These are phyloP conservation scores for Mustelus asterias DNA, from an alignment of 2,113 vertebrate genomes.

Conservation along the genomic window DNA sequence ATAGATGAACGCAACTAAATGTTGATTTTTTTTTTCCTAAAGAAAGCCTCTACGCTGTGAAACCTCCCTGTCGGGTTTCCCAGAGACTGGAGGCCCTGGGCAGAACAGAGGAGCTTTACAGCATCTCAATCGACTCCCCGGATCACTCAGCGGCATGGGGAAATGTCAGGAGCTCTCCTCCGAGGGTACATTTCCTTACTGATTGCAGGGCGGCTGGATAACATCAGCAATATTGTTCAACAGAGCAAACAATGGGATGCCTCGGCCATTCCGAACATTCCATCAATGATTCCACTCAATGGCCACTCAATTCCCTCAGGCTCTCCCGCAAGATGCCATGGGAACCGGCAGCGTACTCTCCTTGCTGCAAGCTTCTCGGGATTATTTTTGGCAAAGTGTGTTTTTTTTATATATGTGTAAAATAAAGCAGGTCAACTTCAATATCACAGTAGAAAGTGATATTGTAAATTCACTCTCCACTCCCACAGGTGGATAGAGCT, in stretches of 20 bases:
- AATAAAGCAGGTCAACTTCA: no score
- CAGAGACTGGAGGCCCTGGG: background rate
- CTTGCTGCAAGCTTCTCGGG: background rate
- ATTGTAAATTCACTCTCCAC: no score
- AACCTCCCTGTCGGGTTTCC: background rate
- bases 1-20: background rate
- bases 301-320: background rate
- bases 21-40: background rate
- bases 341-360: background rate
- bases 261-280: background rate
- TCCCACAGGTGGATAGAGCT: no score
- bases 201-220: background rate
- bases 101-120: background rate
- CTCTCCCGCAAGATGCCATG: background rate
- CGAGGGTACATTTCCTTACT: background rate
- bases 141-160: background rate
- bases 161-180: background rate
- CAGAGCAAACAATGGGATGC: background rate
- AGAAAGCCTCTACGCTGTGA: background rate
- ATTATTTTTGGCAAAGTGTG: background rate
- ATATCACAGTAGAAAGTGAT: no score
- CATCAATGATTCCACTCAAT: background rate
- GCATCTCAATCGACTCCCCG: background rate
- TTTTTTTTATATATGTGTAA: no score
- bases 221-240: background rate